Base-by-base conservation (phyloP, 1,140 invertebrate genomes). In the Magallana gigas region DNA sequence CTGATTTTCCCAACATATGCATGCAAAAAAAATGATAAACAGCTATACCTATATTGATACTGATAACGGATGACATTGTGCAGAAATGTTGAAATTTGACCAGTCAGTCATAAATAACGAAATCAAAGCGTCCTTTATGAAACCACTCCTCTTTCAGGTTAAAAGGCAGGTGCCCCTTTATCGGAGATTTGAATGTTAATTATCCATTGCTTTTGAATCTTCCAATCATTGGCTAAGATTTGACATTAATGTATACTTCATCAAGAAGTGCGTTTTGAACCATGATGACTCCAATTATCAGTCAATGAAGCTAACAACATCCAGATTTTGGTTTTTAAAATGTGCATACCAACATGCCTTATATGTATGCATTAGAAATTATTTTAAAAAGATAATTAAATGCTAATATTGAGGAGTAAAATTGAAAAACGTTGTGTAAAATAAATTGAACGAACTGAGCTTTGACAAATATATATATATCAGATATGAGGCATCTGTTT, bases 151-250 rank as follows among this genome's bases (percentile, higher is more conserved):
- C 23, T 11, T 36, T 18, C 12, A 29, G 68, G 68, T 76, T 23
- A 36, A 23, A 76, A 29, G 18, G 36, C 11, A 5, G 6, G 68
- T 76, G 68, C 23, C 68, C 18, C 23, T 71, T 12, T 76, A 76
- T 76, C 68, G 29, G 14, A 76, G 68, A 29, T 76, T 23, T 76
- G 68, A 23, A 76, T 76, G 68, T 76, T 76, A 76, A 76, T 76
- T 2, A 29, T 36, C 23, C 5, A 11, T 29, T 76, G 23, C 12
- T 8, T 76, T 76, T 23, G 3, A 76, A 29, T 76, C 9, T 4
- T 76, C 8, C 68, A 76, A 11, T 29, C 68, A 76, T 76, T 76
- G 68, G 68, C 1, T 36, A 29, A 12, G 29, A 36, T 12, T 36
- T 76, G 68, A 76, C 18, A 76, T 76, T 76, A 12, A 76, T 76